Evolutionary conservation across 1,140 invertebrate genomes (phyloP), one percentile per base, ranked within the genome.

Genomic region (Nephotettix cincticeps): DNA sequence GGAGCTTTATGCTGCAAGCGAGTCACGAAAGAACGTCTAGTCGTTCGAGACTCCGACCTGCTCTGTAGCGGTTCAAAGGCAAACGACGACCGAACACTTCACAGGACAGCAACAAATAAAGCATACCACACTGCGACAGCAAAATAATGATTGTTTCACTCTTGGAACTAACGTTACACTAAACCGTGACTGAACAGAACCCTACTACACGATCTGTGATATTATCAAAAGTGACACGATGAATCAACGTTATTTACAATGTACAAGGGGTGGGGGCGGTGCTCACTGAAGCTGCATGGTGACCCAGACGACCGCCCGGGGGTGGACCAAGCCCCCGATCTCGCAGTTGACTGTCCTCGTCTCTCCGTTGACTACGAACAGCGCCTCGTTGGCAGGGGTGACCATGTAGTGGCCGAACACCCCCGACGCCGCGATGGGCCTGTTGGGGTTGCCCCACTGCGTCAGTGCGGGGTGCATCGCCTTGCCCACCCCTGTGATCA

Each of bases 321-420:
- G 89, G 79, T 89, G 87, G 13, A 86, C 81, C 11, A 91, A 81
- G 45, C 87, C 88, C 29, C 89, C 89, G 65, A 91, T 90, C 79
- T 92, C 90, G 81, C 91, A 93, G 78, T 93, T 91, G 63, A 92
- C 89, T 17, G 89, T 91, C 75, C 88, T 83, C 32, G 87, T 88
- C 75, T 89, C 86, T 0, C 90, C 90, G 76, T 93, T 91, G 47
- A 93, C 82, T 45, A 93, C 89, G 77, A 91, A 90, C 19, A 92
- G 81, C 3, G 90, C 89, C 70, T 91, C 87, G 74, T 86, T 88
- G 30, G 90, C 88, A 1, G 91, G 89, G 27, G 89, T 90, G 68
- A 91, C 89, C 84, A 93, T 86, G 79, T 88, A 93, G 75, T 88
- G 87, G 51, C 90, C 91, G 78, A 93, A 93, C 43, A 91, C 77